Percentiles rank a stretch among this genome's conserved stretches.
Evolutionary conservation across 2,797 vertebrate species (phyloP).

Genomic region (Luscinia luscinia): DNA sequence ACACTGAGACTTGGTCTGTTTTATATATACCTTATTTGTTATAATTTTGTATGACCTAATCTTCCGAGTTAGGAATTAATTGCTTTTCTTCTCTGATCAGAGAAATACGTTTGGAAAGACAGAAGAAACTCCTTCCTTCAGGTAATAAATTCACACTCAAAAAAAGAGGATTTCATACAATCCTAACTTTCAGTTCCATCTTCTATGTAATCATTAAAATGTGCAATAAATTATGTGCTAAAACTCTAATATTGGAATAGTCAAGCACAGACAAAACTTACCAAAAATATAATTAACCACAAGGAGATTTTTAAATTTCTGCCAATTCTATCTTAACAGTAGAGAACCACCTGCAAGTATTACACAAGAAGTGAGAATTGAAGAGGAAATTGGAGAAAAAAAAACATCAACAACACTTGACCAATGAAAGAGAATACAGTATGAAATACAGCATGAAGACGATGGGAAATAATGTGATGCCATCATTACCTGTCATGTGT

Average conservation of each 20-base stretch:
- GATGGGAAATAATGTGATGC: neutral
- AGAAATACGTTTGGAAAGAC: neutral
- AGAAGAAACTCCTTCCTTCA: neutral
- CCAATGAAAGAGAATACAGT: neutral
- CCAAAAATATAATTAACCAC: neutral
- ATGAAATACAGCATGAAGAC: neutral
- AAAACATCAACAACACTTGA: neutral
- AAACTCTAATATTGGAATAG: neutral
- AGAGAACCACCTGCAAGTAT: neutral
- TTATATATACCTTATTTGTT: neutral
- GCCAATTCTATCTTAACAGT: neutral
- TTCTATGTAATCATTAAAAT: neutral
- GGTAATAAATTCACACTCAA: neutral
- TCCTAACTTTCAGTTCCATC: neutral
- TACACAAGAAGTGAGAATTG: neutral
- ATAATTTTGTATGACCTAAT: neutral
- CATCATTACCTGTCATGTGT: constrained; percentile 89
- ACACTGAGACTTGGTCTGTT: neutral
- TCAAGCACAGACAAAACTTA: neutral
- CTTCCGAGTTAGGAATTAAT: neutral
- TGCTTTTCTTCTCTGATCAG: neutral
- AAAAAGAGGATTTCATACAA: neutral
- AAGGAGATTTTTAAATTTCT: neutral
- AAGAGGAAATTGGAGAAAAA: neutral
- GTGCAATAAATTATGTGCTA: neutral